These are phyloP conservation scores for Heterotilapia buettikoferi DNA, from an alignment of 2,113 vertebrate species.

Conservation along the genomic window DNA sequence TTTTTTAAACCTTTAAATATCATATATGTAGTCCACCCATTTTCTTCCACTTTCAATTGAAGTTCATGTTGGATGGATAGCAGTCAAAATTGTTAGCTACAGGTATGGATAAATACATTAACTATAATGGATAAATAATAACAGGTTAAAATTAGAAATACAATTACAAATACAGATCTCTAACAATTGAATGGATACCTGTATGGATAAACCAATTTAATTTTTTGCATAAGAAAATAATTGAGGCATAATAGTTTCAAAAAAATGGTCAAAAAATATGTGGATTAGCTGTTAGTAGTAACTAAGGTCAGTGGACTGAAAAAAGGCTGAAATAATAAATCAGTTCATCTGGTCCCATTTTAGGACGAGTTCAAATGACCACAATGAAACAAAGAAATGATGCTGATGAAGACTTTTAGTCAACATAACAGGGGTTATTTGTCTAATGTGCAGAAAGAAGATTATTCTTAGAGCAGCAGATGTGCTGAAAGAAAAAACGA, in stretches of 20 bases:
- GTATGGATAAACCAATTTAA: neutral
- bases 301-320: neutral
- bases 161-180: neutral
- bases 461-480: neutral
- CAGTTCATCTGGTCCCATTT: neutral
- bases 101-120: neutral
- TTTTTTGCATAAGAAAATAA: neutral
- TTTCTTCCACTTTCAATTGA: neutral
- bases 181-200: neutral
- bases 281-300: neutral
- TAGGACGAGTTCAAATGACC: neutral
- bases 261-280: neutral
- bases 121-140: neutral
- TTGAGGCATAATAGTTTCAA: neutral
- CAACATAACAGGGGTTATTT: neutral
- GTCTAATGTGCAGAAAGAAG: neutral
- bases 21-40: neutral
- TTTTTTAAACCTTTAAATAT: neutral
- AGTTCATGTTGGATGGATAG: neutral
- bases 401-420: neutral
- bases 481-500: neutral
- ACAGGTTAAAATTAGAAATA: neutral
- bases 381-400: fast-evolving
- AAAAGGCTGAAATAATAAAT: neutral
- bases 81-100: neutral